Conservation (phyloP, 1,140 invertebrate species). For the Ericerus pela region DNA sequence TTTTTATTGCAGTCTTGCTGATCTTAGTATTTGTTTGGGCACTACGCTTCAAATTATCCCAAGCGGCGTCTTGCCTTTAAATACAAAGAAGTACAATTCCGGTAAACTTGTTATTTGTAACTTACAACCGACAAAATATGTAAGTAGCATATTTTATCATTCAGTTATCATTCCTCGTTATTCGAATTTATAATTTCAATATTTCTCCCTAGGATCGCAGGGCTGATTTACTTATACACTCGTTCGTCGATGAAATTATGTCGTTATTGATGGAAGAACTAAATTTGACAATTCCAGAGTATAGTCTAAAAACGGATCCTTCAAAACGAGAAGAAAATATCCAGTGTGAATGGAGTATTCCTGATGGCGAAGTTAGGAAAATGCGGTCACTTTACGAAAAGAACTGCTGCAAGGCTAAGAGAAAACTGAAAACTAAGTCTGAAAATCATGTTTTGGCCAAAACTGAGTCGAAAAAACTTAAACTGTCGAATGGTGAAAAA, state of each 20-base stretch:
- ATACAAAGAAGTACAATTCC: slow-evolving; percentile 58
- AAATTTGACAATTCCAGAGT: not conserved
- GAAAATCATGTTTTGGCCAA: too few relatives aligned
- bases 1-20: slow-evolving; percentile 34
- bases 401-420: not conserved
- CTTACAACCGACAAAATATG: slow-evolving; percentile 91
- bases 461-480: too few relatives aligned
- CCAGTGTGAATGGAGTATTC: not conserved
- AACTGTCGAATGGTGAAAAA: too few relatives aligned
- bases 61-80: slow-evolving; percentile 82
- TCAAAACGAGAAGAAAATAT: not conserved
- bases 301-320: not conserved
- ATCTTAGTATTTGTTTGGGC: slow-evolving; percentile 63
- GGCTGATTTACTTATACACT: slow-evolving; percentile 74
- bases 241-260: slow-evolving; percentile 78
- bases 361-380: not conserved
- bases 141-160: slow-evolving; percentile 34
- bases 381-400: not conserved
- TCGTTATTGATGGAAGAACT: slow-evolving; percentile 47
- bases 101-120: slow-evolving; percentile 88
- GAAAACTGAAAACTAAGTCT: not conserved
- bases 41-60: slow-evolving; percentile 96
- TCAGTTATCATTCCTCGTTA: not conserved
- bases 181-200: not conserved
- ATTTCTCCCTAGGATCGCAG: slow-evolving; percentile 62